Evolutionary conservation across 2,888 invertebrate species (phyloP).

Genomic region (Oasisia sp.): DNA sequence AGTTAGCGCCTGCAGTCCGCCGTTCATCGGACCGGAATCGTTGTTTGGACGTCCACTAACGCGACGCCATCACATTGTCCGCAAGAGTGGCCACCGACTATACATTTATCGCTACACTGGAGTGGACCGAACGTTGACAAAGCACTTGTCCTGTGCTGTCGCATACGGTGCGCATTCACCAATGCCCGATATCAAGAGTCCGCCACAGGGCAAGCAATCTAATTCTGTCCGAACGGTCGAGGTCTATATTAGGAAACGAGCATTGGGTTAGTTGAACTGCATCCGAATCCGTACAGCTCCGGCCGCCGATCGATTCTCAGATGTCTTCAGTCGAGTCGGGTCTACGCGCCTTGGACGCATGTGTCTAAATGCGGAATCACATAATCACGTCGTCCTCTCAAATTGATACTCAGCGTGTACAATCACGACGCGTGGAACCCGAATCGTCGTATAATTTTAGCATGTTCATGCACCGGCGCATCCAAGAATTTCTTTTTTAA

Average conservation of each 20-base stretch:
- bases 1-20: background rate
- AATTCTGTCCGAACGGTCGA: background rate
- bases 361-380: background rate
- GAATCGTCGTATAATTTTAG: background rate
- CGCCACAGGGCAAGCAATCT: background rate
- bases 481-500: no score
- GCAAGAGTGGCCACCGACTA: background rate
- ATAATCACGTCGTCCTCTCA: background rate
- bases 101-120: background rate
- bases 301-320: background rate
- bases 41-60: background rate
- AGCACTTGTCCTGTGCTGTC: background rate
- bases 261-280: slow-evolving; percentile 10
- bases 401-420: background rate
- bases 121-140: background rate
- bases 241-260: slow-evolving; percentile 12
- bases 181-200: background rate
- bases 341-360: background rate
- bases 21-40: background rate
- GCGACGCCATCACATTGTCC: background rate
- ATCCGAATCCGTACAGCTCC: background rate
- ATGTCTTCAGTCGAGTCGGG: slow-evolving; percentile 7
- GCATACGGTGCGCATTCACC: background rate
- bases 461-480: background rate
- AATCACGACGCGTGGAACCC: background rate